Evolutionary conservation across 2,113 vertebrate genomes (phyloP), one percentile per base, ranked within the genome.

Genomic region (Chiloscyllium plagiosum): DNA sequence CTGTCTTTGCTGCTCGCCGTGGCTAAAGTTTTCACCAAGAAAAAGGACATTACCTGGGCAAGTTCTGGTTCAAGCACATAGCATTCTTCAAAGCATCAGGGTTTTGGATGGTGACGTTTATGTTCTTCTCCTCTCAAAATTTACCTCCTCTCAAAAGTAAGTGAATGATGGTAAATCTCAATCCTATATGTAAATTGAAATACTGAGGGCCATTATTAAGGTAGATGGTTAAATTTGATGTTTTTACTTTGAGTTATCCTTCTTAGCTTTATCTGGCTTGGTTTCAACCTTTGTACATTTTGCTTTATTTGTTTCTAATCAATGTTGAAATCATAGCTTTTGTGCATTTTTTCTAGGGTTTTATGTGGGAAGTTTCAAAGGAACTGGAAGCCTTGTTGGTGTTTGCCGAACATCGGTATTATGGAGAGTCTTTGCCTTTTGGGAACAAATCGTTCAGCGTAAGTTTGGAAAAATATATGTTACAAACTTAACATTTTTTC

Each of bases 381-480:
- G 98, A 99, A 95, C 96, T 99, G 96, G 98, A 98, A 72, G 99
- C 99, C 96, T 98, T 99, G 98, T 97, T 99, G 97, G 98, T 99
- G 42, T 99, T 99, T 98, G 99, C 99, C 95, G 99, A 99, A 96
- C 99, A 99, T 95, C 97, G 99, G 50, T 99, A 99, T 96, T 99
- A 99, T 95, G 99, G 99, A 96, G 98, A 99, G 92, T 99, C 99
- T 0, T 96, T 99, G 96, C 99, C 99, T 3, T 99, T 99, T 97
- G 98, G 99, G 96, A 97, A 98, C 8, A 97, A 98, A 2, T 98
- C 99, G 72, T 99, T 98, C 96, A 98, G 97, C 0, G 98, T 99
- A 97, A 98, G 98, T 97, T 90, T 19, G 22, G 8, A 70, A 47
- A 94, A 70, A 13, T 6, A n/a, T 22, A 70, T 2, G 5, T 95